Evolutionary conservation across 2,888 invertebrate genomes (phyloP), one percentile per base, ranked within the genome.

Genomic region (Nephrotoma flavescens): DNA sequence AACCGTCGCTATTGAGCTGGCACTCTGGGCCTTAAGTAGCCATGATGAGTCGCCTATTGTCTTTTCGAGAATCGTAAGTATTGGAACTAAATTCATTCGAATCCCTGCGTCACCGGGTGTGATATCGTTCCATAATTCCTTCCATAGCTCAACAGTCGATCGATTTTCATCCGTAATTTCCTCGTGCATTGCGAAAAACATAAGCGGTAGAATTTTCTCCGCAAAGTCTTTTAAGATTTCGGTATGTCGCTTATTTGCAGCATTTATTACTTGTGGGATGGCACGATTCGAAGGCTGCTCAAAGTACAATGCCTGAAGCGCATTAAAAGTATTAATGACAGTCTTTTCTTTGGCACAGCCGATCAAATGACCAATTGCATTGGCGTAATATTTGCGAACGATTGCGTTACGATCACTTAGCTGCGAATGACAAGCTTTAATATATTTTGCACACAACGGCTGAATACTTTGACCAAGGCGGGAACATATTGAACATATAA

Each of bases 121-220:
- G 45, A 96, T 94, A 90, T 98, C 98, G 85, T 94, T 94, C 98
- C 98, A 98, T 71, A 97, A 93, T 90, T 98, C 97, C 88, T 95
- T 96, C 95, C 96, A 98, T 88, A 95, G 92, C 89, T 96, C 95
- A 88, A 95, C 93, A 11, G 94, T 94, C 11, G 89, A 89, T 88
- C 92, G 92, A 87, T 93, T 93, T 88, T 93, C 93, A 41, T 94
- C 94, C 15, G 93, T 94, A 89, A 95, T 94, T 89, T 95, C 95
- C 19, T 95, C 96, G 89, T 98, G 98, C 96, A 97, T 98, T 11
- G 97, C 98, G 88, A 97, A 94, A 91, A 97, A 98, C 41, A 96
- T 95, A 87, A 97, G 92, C 0, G 98, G 97, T 89, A 98, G 93
- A 9, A 97, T 93, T 42, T 95, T 91, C 7, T 93, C 94, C 44